Evolutionary conservation across 2,797 vertebrate genomes (phyloP).

Genomic region (Enteromius argenteus): DNA sequence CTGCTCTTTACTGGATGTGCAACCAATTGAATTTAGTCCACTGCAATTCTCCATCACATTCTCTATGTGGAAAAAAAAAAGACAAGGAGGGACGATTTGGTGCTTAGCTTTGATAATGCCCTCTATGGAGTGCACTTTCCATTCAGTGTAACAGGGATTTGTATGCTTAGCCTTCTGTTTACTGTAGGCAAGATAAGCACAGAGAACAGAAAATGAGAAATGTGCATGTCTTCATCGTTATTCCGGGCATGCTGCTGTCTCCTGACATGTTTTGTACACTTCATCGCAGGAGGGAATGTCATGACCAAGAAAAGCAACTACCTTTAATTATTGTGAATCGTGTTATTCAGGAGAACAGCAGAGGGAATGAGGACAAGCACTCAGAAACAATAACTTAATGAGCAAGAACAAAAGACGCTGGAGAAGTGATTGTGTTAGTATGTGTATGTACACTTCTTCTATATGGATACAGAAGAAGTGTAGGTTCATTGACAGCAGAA

Average conservation of each 20-base stretch:
- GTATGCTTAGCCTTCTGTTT: constrained; percentile 53
- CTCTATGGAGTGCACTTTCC: constrained; percentile 31
- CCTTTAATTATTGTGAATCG: constrained; percentile 12
- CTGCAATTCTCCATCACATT: constrained; percentile 51
- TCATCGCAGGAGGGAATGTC: constrained; percentile 29
- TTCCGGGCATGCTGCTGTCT: constrained; percentile 24
- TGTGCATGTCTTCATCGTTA: constrained; percentile 31
- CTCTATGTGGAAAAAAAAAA: constrained; percentile 31
- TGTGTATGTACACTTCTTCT: background rate
- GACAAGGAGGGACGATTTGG: constrained; percentile 12
- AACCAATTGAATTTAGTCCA: constrained; percentile 57
- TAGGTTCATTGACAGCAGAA: background rate
- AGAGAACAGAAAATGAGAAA: constrained; percentile 17
- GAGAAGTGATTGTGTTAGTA: constrained; percentile 1
- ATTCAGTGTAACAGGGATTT: constrained; percentile 38
- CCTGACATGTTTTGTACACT: constrained; percentile 42
- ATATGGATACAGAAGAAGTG: background rate
- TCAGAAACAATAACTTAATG: constrained; percentile 2
- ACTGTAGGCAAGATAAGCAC: constrained; percentile 46
- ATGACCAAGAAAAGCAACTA: constrained; percentile 31
- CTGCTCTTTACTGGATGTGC: constrained; percentile 45
- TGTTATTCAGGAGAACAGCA: background rate
- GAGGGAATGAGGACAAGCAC: background rate
- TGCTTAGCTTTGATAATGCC: constrained; percentile 49
- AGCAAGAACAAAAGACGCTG: background rate